These are phyloP conservation scores for Brachyptera risi DNA, from an alignment of 2,888 invertebrate genomes.

Conservation along the genomic window DNA sequence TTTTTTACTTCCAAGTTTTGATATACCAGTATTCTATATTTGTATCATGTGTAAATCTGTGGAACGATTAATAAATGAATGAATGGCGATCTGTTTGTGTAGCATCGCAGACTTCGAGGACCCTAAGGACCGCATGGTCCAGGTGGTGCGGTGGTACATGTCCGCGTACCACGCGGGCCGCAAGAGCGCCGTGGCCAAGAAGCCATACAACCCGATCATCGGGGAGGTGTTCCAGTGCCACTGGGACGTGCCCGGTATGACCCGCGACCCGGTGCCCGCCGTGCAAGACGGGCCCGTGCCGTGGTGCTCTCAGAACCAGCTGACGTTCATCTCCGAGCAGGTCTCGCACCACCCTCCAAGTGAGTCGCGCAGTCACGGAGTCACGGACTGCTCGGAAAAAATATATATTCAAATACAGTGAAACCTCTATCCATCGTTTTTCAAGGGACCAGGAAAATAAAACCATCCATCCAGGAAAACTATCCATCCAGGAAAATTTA, in stretches of 20 bases:
- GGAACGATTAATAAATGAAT: no score
- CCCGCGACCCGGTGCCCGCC: conserved; percentile 1
- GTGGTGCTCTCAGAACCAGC: conserved; percentile 82
- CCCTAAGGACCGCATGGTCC: conserved; percentile 87
- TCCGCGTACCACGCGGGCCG: conserved; percentile 98
- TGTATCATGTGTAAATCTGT: no score
- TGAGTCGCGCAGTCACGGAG: no score
- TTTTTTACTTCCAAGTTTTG: no score
- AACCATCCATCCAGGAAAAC: no score
- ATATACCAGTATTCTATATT: no score
- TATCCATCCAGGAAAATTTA: no score
- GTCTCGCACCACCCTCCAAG: conserved; percentile 99
- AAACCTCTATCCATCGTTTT: no score
- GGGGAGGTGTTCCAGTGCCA: conserved; percentile 93
- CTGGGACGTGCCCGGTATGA: conserved; percentile 63
- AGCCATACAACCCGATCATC: conserved; percentile 97
- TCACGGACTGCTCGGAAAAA: no score
- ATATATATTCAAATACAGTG: no score
- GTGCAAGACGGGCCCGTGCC: conserved; percentile 83
- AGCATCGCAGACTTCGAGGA: conserved; percentile 87
- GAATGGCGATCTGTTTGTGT: no score
- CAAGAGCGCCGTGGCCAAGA: conserved; percentile 95
- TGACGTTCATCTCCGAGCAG: conserved; percentile 95
- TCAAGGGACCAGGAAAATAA: no score
- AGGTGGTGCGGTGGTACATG: conserved; percentile 94